phyloP scores from a whole-genome alignment of 2,113 vertebrate genomes.

The Myiozetetes cayanensis region DNA sequence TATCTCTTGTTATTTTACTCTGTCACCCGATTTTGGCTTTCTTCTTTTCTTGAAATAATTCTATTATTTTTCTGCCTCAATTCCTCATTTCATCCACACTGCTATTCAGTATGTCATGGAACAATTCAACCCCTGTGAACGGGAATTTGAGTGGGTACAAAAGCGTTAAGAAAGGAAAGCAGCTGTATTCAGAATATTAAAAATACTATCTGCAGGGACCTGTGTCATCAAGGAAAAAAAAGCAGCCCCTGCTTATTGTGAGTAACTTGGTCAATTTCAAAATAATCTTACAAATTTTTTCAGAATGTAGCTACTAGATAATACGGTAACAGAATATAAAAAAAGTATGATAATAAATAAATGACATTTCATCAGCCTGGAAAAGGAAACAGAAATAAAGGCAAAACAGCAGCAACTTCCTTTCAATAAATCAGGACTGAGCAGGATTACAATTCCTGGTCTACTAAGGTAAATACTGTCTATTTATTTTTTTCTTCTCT shows the following conservation, averaged over 20 bases:
- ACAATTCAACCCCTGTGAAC: not conserved
- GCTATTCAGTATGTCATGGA: not conserved
- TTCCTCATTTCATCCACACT: not conserved
- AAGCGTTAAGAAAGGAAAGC: not conserved
- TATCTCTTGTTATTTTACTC: not conserved
- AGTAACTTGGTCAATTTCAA: not conserved
- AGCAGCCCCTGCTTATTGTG: not conserved
- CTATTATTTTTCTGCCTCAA: not conserved
- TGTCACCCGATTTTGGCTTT: not conserved
- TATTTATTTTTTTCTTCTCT: not conserved
- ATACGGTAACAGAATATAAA: not conserved
- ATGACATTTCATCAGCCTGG: not conserved
- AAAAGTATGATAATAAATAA: not conserved
- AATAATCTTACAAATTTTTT: not conserved
- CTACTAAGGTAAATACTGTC: not conserved
- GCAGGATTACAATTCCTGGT: not conserved
- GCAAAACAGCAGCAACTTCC: not conserved
- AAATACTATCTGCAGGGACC: not conserved
- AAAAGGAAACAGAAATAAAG: not conserved
- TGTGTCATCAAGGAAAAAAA: not conserved
- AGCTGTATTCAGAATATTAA: not conserved
- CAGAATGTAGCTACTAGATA: not conserved
- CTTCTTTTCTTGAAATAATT: not conserved
- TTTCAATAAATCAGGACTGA: not conserved
- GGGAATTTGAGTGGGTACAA: not conserved